These are phyloP conservation scores for Columba janthina DNA, from an alignment of 2,113 vertebrate species.

Conservation along the genomic window DNA sequence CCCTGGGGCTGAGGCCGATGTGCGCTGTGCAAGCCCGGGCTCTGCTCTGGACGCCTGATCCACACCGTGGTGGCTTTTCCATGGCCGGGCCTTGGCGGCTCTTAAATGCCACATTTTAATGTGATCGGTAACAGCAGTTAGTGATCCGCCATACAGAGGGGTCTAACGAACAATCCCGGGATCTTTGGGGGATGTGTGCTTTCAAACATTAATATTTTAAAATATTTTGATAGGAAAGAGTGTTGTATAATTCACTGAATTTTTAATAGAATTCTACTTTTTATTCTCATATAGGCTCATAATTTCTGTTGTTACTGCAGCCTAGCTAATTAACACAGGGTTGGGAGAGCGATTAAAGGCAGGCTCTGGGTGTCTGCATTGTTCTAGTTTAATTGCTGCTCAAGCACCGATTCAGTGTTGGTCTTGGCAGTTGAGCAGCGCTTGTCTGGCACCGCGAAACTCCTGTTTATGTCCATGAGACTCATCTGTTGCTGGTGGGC, in stretches of 20 bases:
- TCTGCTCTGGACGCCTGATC: fast-evolving
- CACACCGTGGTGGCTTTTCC: background rate
- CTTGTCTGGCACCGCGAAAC: slow-evolving; percentile 16
- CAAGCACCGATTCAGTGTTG: background rate
- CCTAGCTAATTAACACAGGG: slow-evolving; percentile 17
- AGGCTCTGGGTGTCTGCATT: background rate
- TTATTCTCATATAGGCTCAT: background rate
- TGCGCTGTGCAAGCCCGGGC: background rate
- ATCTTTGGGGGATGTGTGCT: background rate
- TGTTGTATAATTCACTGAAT: slow-evolving; percentile 28
- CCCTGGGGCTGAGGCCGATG: background rate
- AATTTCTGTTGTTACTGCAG: background rate
- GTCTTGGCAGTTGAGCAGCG: slow-evolving; percentile 6
- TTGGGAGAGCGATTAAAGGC: slow-evolving; percentile 9
- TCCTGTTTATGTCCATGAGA: background rate
- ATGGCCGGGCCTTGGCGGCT: background rate
- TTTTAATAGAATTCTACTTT: slow-evolving; percentile 21
- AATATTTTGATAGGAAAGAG: background rate
- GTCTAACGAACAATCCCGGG: no score
- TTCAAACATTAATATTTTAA: slow-evolving; percentile 15
- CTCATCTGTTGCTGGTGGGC: background rate
- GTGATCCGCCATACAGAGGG: fast-evolving
- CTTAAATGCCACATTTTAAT: fast-evolving
- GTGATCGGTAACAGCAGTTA: fast-evolving
- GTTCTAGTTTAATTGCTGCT: slow-evolving; percentile 38